Evolutionary conservation across 2,888 invertebrate species (phyloP).

Genomic region (Thymelicus acteon): DNA sequence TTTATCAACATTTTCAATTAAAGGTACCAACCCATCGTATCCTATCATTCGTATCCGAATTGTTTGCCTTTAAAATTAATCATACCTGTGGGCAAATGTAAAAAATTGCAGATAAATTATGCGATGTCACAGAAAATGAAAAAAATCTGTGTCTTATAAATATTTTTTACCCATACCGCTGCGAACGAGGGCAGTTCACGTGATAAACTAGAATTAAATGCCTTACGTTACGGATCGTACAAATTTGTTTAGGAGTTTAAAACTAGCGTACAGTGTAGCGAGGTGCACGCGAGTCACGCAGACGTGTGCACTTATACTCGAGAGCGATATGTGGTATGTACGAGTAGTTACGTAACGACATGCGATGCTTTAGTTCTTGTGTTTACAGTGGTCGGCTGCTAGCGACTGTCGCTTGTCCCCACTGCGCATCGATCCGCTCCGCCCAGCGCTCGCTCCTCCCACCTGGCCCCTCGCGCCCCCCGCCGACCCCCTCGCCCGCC

Average conservation of each 20-base stretch:
- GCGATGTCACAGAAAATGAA: too few relatives aligned
- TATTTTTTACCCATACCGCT: neutral
- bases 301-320: slow-evolving; percentile 42
- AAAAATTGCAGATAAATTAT: too few relatives aligned
- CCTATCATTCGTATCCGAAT: too few relatives aligned
- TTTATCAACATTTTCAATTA: too few relatives aligned
- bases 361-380: slow-evolving; percentile 66
- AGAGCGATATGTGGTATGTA: slow-evolving; percentile 46
- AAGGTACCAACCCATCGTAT: too few relatives aligned
- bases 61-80: too few relatives aligned
- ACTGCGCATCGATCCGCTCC: slow-evolving; percentile 83
- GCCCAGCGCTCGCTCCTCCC: slow-evolving; percentile 81
- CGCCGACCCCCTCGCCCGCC: slow-evolving; percentile 57
- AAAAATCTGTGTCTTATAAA: neutral
- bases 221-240: slow-evolving; percentile 34
- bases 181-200: slow-evolving; percentile 16
- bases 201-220: slow-evolving; percentile 31
- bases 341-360: slow-evolving; percentile 68
- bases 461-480: slow-evolving; percentile 58
- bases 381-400: slow-evolving; percentile 70
- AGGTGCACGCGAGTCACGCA: slow-evolving; percentile 44
- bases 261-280: slow-evolving; percentile 32
- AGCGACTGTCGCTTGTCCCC: slow-evolving; percentile 81
- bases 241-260: slow-evolving; percentile 35
- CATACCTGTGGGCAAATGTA: too few relatives aligned